phyloP scores from a whole-genome alignment of 2,888 invertebrate genomes.

The Escarpia spicata region DNA sequence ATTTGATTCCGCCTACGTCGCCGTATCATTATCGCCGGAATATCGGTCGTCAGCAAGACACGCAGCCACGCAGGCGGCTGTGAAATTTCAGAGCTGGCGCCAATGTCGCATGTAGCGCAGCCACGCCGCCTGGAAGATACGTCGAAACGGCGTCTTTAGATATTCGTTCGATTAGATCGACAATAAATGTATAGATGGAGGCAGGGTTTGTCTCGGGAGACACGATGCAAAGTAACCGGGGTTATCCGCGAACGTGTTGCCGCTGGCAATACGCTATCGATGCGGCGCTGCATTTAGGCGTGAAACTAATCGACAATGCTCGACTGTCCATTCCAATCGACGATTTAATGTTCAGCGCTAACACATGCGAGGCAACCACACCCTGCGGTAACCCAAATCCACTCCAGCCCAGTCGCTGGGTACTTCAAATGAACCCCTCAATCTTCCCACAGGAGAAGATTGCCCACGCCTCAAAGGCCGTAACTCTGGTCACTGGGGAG shows the following conservation, averaged over 20 bases:
- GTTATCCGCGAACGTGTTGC: background rate
- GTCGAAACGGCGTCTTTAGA: constrained; percentile 5
- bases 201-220: background rate
- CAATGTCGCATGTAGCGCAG: background rate
- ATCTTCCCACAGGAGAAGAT: background rate
- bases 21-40: background rate
- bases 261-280: background rate
- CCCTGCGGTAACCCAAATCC: constrained; percentile 14
- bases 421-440: background rate
- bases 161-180: background rate
- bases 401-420: background rate
- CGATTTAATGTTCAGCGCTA: background rate
- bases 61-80: constrained; percentile 10
- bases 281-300: background rate
- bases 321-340: background rate
- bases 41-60: background rate
- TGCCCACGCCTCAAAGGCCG: background rate
- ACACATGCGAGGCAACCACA: background rate
- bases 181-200: background rate
- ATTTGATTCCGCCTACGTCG: background rate
- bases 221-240: background rate
- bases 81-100: background rate
- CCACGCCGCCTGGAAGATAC: background rate
- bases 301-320: background rate
- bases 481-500: background rate